Base-by-base conservation (phyloP, 2,113 vertebrate genomes). In the Stigmatopora argus region DNA sequence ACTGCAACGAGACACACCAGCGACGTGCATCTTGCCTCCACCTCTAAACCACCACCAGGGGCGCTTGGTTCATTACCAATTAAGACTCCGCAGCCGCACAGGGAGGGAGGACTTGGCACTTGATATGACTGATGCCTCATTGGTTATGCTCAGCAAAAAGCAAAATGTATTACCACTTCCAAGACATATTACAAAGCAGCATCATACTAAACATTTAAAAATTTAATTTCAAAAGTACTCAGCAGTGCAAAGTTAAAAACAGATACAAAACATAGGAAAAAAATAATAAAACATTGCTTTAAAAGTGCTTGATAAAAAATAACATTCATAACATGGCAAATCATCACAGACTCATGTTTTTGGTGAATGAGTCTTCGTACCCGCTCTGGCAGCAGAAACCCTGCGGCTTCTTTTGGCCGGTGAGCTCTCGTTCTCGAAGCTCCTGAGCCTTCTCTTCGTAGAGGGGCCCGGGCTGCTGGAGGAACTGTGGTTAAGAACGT, bases 331-430 rank as follows among this genome's bases (percentile, higher is more conserved):
- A 19, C n/a, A 34, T 41, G 17, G 17, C 65, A 13, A 38, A 1
- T 23, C 34, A 17, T 7, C 1, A 13, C 3, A 15, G 3, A 0
- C 46, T 60, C 52, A 63, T 1, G 47, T 53, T 62, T 62, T 62
- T 2, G 17, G 60, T 0, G 62, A 61, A 52, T n/a, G 10, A 15
- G 53, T 56, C 70, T 64, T 72, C 62, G 82, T 87, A 97, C 96
- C 94, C 60, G 90, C 80, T 86, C 92, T 92, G 64, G 78, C 63
- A 7, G 78, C 7, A 4, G 84, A 56, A 35, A 92, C 91, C 73
- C 93, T 93, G 62, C 96, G 95, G 2, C 96, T 94, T 67, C 95
- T 91, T 78, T 99, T 99, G 66, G 94, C 86, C 2, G 95, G 92
- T 1, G 90, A 93, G 72, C 84, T 78, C 17, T 90, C 90, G 1